A percentile compares a stretch with the other conserved stretches of the same genome.
Evolutionary conservation across 2,888 invertebrate species (phyloP).

Genomic region (Aleiodes leptofemur): DNA sequence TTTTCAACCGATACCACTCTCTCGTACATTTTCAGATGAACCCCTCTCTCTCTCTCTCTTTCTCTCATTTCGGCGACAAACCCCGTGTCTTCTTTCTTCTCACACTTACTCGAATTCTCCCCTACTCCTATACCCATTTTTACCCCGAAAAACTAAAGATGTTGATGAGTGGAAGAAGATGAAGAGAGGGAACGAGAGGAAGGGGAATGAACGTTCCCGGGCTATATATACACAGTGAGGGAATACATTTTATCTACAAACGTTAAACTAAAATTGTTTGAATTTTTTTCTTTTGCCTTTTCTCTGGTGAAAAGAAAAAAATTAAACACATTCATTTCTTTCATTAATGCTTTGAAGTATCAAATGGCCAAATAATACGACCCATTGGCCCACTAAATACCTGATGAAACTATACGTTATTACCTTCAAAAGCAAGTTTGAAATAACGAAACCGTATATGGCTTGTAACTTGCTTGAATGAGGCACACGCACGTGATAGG

Average conservation of each 20-base stretch:
- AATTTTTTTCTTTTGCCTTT: neutral
- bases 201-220: conserved; percentile 52
- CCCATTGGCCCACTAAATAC: conserved; percentile 50
- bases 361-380: neutral
- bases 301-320: neutral
- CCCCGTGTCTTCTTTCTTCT: conserved; percentile 63
- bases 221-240: conserved; percentile 59
- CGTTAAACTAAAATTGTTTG: conserved; percentile 1
- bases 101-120: conserved; percentile 40
- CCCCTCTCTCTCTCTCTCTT: conserved; percentile 29
- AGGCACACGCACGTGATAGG: conserved; percentile 36
- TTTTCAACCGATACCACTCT: conserved; percentile 61
- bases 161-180: conserved; percentile 8
- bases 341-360: neutral
- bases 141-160: conserved; percentile 48
- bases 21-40: conserved; percentile 54
- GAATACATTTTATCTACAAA: conserved; percentile 30
- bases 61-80: conserved; percentile 33
- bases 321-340: neutral
- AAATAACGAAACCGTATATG: conserved; percentile 67
- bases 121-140: conserved; percentile 51
- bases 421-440: conserved; percentile 64
- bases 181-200: conserved; percentile 58
- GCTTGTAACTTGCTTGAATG: conserved; percentile 45
- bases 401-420: conserved; percentile 50